Percentiles rank a stretch among this genome's conserved stretches.
These are phyloP conservation scores for Himalopsyche phryganea DNA, from an alignment of 1,140 invertebrate species.

Conservation along the genomic window DNA sequence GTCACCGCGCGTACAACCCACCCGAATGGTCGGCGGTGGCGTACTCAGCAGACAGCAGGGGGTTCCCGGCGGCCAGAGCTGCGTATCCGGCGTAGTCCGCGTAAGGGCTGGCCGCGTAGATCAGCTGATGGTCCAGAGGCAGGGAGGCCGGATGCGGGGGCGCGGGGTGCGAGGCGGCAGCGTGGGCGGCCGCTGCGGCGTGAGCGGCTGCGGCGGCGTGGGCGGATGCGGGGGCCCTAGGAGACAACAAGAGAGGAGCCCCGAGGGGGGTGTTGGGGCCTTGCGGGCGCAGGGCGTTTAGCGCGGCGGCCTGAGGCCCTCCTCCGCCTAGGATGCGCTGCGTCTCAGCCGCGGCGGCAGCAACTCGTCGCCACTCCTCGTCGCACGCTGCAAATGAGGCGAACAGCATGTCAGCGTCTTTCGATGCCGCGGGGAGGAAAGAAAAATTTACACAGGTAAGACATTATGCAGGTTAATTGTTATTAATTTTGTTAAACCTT, in stretches of 20 bases:
- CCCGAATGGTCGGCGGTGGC: conserved; percentile 81
- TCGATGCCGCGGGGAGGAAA: neutral
- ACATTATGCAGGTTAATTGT: too few relatives aligned
- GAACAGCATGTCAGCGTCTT: too few relatives aligned
- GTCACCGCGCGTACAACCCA: conserved; percentile 86
- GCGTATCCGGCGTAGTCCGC: conserved; percentile 83
- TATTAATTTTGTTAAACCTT: too few relatives aligned
- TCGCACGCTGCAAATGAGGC: conserved; percentile 43
- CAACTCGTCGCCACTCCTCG: conserved; percentile 74
- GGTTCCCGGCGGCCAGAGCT: conserved; percentile 71
- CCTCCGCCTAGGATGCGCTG: conserved; percentile 66
- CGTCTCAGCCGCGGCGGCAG: conserved; percentile 67
- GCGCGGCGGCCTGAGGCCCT: conserved; percentile 54
- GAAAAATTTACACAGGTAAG: conserved; percentile 5
- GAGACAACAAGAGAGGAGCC: conserved; percentile 74
- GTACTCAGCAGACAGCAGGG: conserved; percentile 78
- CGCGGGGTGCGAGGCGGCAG: conserved; percentile 57
- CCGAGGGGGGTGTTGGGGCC: conserved; percentile 75
- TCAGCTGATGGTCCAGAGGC: conserved; percentile 66
- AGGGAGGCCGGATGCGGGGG: conserved; percentile 57
- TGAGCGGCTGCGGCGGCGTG: conserved; percentile 42
- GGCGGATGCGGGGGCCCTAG: conserved; percentile 64
- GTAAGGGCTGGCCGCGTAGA: conserved; percentile 70
- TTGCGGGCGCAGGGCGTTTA: conserved; percentile 64
- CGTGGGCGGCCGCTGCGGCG: conserved; percentile 63